Conservation (phyloP, 92 coral and sea anemone species). For the Parazoanthus darwini region DNA sequence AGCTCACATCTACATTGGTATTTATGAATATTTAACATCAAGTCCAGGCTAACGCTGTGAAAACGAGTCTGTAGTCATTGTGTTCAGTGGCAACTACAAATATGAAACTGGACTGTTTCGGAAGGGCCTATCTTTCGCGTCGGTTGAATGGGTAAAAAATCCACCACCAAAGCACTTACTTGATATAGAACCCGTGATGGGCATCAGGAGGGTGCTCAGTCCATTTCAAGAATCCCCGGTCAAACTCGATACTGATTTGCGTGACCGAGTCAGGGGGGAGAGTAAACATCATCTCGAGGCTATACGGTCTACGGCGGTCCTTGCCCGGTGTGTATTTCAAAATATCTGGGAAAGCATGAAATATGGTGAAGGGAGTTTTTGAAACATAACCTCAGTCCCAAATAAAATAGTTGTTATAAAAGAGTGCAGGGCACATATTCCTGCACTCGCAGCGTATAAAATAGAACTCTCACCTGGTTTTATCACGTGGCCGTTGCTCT, state of each 20-base stretch:
- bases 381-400: not conserved
- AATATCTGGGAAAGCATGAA: constrained; percentile 42
- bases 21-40: no score
- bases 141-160: no score
- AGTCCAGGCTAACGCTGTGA: no score
- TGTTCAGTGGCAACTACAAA: no score
- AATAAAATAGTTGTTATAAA: no score
- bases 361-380: not conserved
- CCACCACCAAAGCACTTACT: constrained; percentile 40
- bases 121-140: not conserved
- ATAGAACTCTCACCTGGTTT: constrained; percentile 68
- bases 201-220: constrained; percentile 99
- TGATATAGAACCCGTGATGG: constrained; percentile 97
- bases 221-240: constrained; percentile 94
- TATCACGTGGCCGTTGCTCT: constrained; percentile 63
- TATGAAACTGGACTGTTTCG: not conserved
- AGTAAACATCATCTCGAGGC: constrained; percentile 74
- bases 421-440: no score
- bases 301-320: constrained; percentile 85
- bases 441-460: not conserved
- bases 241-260: constrained; percentile 81
- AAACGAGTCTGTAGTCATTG: no score
- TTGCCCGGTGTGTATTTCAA: constrained; percentile 77
- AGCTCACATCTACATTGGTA: no score
- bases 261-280: constrained; percentile 91